Evolutionary conservation across 2,888 invertebrate genomes (phyloP).

Genomic region (Cheilosia grossa): DNA sequence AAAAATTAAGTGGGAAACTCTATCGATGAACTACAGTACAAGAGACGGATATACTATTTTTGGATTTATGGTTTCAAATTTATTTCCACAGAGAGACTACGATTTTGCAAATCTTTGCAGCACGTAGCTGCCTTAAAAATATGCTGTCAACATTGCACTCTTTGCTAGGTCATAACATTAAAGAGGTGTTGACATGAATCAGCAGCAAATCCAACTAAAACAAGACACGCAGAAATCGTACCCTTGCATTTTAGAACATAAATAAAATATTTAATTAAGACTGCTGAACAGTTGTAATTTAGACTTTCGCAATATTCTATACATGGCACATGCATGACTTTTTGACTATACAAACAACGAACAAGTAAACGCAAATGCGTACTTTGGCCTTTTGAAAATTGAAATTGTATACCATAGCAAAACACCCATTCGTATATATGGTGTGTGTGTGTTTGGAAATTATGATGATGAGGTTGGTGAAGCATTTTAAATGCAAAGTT

Average conservation of each 20-base stretch:
- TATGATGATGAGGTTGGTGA: conserved; percentile 19
- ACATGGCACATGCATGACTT: conserved; percentile 21
- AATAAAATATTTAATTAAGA: conserved; percentile 3
- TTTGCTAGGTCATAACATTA: conserved; percentile 13
- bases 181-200: conserved; percentile 1
- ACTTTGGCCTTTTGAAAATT: conserved; percentile 64
- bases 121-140: not conserved
- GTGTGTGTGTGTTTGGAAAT: not conserved
- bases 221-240: not conserved
- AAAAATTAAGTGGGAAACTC: conserved; percentile 49
- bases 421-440: not conserved
- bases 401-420: conserved; percentile 62
- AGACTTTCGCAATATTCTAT: conserved; percentile 36
- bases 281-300: conserved; percentile 33
- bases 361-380: conserved; percentile 65
- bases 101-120: not conserved
- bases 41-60: conserved; percentile 38
- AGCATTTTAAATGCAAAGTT: conserved; percentile 17
- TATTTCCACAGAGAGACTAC: not conserved
- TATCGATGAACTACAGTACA: conserved; percentile 33
- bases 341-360: not conserved
- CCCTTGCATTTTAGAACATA: conserved; percentile 8
- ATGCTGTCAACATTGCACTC: conserved; percentile 15
- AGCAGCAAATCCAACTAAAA: not conserved
- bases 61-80: not conserved